Evolutionary conservation across 2,797 vertebrate species (phyloP).

Genomic region (Alca torda): DNA sequence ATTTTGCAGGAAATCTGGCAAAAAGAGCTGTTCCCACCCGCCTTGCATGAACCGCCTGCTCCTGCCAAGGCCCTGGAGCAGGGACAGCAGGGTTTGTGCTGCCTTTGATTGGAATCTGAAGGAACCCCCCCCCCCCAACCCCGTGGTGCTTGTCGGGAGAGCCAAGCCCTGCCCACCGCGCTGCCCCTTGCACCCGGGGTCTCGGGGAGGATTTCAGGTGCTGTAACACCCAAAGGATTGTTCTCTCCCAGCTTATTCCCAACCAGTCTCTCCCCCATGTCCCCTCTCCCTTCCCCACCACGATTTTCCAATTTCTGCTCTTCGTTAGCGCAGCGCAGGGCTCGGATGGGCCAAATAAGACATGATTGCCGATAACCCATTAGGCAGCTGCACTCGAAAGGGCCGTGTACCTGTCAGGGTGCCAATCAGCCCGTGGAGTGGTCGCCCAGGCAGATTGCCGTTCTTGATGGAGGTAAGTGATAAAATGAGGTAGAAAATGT

Average conservation of each 20-base stretch:
- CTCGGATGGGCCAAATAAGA: not conserved
- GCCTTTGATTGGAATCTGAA: not conserved
- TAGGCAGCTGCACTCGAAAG: not conserved
- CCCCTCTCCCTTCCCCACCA: not conserved
- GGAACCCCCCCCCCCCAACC: fast-evolving
- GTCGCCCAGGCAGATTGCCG: not conserved
- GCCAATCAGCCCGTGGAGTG: not conserved
- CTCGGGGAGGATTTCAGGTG: not conserved
- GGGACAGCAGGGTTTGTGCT: not conserved
- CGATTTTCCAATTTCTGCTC: not conserved
- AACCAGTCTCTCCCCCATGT: not conserved
- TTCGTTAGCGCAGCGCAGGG: fast-evolving
- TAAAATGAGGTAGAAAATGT: not conserved
- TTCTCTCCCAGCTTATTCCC: not conserved
- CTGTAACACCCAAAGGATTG: fast-evolving
- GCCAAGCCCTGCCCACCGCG: fast-evolving
- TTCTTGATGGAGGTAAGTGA: not conserved
- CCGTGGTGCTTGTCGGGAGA: not conserved
- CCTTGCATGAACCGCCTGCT: not conserved
- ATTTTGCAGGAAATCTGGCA: not conserved
- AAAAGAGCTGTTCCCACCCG: not conserved
- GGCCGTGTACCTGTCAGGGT: not conserved
- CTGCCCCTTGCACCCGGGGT: fast-evolving
- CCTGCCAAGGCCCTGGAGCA: not conserved
- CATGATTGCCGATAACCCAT: not conserved